Evolutionary conservation across 2,888 invertebrate species (phyloP).

Genomic region (Baronia brevicornis): DNA sequence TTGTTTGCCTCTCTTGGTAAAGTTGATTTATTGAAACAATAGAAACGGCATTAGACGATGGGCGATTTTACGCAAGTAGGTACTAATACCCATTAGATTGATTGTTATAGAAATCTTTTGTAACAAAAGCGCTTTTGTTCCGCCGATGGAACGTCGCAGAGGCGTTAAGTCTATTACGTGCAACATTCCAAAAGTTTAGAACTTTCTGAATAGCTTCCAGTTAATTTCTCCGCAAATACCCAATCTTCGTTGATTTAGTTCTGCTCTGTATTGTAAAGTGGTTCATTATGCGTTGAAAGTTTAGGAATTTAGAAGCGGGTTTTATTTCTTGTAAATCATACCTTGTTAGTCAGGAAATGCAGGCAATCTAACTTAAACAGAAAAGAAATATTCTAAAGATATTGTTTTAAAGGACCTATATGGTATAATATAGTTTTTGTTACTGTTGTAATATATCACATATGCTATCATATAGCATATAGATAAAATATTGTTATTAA

Average conservation of each 20-base stretch:
- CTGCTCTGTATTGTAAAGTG: conserved; percentile 19
- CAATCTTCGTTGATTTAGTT: conserved; percentile 13
- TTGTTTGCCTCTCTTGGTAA: background rate
- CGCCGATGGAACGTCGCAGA: conserved; percentile 25
- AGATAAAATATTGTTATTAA: too few species aligned
- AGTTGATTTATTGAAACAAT: conserved; percentile 1
- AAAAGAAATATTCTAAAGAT: too few species aligned
- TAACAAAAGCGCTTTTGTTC: conserved; percentile 49
- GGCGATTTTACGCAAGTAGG: conserved; percentile 31
- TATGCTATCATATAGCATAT: too few species aligned
- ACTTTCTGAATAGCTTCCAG: conserved; percentile 52
- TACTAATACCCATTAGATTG: conserved; percentile 32
- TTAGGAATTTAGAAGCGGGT: too few species aligned
- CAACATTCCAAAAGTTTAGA: conserved; percentile 47
- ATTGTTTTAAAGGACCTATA: too few species aligned
- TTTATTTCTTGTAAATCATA: too few species aligned
- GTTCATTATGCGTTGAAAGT: conserved; percentile 13
- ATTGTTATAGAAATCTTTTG: conserved; percentile 27
- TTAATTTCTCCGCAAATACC: conserved; percentile 55
- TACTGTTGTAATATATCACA: too few species aligned
- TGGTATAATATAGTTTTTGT: too few species aligned
- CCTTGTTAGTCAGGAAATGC: too few species aligned
- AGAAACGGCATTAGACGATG: conserved; percentile 6
- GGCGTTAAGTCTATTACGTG: conserved; percentile 44
- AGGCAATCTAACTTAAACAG: too few species aligned